phyloP scores from a whole-genome alignment of 2,113 vertebrate genomes.

The Catharus bicknelli region DNA sequence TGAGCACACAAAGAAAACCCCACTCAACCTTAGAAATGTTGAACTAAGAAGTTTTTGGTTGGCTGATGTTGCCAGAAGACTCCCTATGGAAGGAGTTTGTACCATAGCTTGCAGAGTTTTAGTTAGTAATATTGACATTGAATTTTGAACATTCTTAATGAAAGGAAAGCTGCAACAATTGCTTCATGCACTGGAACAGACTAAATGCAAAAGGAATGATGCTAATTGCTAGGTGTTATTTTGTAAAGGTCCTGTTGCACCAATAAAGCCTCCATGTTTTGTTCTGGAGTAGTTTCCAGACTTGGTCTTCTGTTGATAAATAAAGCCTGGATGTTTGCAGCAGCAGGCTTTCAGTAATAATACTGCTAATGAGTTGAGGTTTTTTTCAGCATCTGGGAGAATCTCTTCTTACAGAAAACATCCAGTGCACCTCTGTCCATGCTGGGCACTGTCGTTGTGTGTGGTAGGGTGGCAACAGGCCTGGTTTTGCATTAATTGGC shows the following conservation, averaged over 20 bases:
- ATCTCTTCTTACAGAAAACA: neutral
- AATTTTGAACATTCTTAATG: neutral
- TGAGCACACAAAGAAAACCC: accelerated
- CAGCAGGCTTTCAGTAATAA: neutral
- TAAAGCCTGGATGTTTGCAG: neutral
- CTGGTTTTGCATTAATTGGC: neutral
- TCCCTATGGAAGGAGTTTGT: accelerated
- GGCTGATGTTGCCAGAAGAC: neutral
- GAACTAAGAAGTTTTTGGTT: neutral
- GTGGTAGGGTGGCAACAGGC: too few species aligned
- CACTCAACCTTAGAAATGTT: neutral
- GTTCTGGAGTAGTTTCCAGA: neutral
- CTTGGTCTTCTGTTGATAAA: neutral
- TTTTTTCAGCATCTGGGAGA: neutral
- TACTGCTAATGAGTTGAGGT: neutral
- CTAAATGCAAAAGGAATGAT: neutral
- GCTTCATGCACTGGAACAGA: neutral
- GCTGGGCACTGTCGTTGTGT: accelerated
- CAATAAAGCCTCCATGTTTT: accelerated
- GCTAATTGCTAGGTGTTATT: neutral
- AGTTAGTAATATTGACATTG: neutral
- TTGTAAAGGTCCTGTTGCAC: neutral
- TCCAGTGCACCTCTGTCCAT: neutral
- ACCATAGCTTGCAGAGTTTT: neutral
- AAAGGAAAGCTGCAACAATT: neutral